Percentiles rank a stretch among this genome's conserved stretches.
Conservation (phyloP, 2,113 vertebrate genomes). For the Halcyon senegalensis region DNA sequence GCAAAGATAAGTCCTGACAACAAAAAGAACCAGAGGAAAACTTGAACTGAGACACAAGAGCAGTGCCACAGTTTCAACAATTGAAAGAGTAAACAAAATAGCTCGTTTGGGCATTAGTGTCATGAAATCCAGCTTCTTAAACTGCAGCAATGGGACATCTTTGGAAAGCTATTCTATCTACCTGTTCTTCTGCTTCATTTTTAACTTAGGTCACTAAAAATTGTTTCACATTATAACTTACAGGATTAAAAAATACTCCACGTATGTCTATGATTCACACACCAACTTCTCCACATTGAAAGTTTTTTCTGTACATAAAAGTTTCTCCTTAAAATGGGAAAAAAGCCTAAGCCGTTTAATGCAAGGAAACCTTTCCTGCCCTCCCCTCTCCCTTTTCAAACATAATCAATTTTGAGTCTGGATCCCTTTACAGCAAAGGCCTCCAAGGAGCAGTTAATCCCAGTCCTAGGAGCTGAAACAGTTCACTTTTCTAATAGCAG, state of each 20-base stretch:
- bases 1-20: neutral
- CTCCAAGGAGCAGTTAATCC: constrained; percentile 1
- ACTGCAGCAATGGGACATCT: neutral
- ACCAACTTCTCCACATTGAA: neutral
- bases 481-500: neutral
- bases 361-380: neutral
- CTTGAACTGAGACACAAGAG: neutral
- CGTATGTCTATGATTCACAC: neutral
- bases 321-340: neutral
- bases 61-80: neutral
- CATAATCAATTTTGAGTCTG: neutral
- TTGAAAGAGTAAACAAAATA: neutral
- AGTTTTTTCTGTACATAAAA: neutral
- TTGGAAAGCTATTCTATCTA: neutral
- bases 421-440: neutral
- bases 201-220: neutral
- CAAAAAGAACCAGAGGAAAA: neutral
- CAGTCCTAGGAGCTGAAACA: neutral
- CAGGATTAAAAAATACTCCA: neutral
- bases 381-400: neutral
- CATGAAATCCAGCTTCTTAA: neutral
- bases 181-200: neutral
- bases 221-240: neutral
- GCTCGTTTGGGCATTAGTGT: neutral
- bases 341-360: neutral